A percentile compares a stretch with the other conserved stretches of the same genome.
Evolutionary conservation across 2,888 invertebrate genomes (phyloP).

Genomic region (Agrotis exclamationis): DNA sequence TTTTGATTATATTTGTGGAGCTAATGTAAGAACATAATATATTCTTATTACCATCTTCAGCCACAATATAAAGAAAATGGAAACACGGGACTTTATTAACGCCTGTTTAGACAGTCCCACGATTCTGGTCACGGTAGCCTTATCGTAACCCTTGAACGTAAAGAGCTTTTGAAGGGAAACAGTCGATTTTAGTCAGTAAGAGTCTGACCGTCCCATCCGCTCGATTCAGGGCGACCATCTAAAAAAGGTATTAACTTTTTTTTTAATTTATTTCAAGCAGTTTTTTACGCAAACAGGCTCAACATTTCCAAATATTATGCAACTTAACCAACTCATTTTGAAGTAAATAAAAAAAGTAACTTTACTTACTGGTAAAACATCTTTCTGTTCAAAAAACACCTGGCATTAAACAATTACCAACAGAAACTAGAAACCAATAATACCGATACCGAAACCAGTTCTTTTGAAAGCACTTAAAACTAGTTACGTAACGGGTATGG

Average conservation of each 20-base stretch:
- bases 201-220: no score
- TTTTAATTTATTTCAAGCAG: no score
- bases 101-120: no score
- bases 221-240: no score
- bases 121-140: no score
- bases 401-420: slow-evolving; percentile 19
- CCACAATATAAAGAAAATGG: no score
- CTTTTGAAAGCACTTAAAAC: slow-evolving; percentile 56
- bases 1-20: neutral
- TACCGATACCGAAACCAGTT: slow-evolving; percentile 53
- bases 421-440: slow-evolving; percentile 42
- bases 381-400: slow-evolving; percentile 26
- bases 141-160: no score
- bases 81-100: no score
- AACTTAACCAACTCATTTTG: neutral
- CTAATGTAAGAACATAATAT: neutral
- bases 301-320: neutral
- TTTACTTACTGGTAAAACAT: neutral
- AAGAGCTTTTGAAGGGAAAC: no score
- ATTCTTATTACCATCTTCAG: no score
- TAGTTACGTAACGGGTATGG: slow-evolving; percentile 57
- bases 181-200: no score
- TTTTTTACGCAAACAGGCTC: neutral
- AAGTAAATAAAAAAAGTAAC: neutral
- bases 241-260: no score